Evolutionary conservation across 2,797 vertebrate species (phyloP).

Genomic region (Notolepis coatsorum): DNA sequence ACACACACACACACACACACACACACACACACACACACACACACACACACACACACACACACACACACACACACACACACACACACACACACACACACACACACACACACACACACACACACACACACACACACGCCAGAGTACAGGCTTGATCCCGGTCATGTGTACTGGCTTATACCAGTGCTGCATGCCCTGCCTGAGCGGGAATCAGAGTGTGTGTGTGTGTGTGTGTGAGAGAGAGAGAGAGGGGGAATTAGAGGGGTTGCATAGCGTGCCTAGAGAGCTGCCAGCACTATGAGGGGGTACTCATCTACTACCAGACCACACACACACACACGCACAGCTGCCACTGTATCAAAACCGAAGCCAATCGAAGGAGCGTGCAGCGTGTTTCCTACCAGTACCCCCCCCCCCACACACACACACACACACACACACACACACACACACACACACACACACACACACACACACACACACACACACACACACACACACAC

Average conservation of each 20-base stretch:
- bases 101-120: constrained; percentile 16
- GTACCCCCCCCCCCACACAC: not conserved
- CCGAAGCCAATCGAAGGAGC: constrained; percentile 23
- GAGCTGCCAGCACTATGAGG: not conserved
- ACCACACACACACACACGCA: not conserved
- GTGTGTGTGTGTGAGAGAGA: constrained; percentile 6
- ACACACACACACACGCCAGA: constrained; percentile 39
- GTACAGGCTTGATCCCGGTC: constrained; percentile 67
- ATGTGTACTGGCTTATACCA: constrained; percentile 60
- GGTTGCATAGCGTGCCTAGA: not conserved
- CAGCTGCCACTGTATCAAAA: constrained; percentile 30
- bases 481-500: constrained; percentile 8
- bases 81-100: constrained; percentile 9
- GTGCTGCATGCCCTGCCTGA: constrained; percentile 34
- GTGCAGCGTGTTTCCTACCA: constrained; percentile 21
- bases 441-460: constrained; percentile 15
- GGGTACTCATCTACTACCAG: not conserved
- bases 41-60: not conserved
- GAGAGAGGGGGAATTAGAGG: not conserved
- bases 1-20: not conserved
- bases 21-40: not conserved
- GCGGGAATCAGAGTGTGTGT: constrained; percentile 44
- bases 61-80: constrained; percentile 16
- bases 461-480: constrained; percentile 16
- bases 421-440: constrained; percentile 23